These are phyloP conservation scores for Zeuzera pyrina DNA, from an alignment of 2,888 invertebrate species.

Conservation along the genomic window DNA sequence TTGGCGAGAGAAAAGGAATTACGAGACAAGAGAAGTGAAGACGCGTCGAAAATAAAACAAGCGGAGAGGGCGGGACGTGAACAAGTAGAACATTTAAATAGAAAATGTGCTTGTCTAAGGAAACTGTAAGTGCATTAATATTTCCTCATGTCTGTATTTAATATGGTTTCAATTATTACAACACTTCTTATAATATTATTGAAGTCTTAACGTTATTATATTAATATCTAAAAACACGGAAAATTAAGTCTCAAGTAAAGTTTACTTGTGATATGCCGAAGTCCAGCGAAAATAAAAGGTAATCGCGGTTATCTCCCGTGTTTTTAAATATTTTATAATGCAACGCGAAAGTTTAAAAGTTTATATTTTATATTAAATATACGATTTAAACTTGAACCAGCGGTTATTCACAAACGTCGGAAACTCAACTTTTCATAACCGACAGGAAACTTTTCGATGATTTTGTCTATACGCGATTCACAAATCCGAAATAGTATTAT, in stretches of 20 bases:
- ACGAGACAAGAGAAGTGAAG: conserved; percentile 52
- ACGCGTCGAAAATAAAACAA: conserved; percentile 47
- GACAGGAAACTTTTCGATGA: too few relatives aligned
- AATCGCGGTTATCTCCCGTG: too few relatives aligned
- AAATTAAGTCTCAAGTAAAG: neutral
- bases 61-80: conserved; percentile 64
- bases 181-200: neutral
- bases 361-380: too few relatives aligned
- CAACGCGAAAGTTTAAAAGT: too few relatives aligned
- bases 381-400: too few relatives aligned
- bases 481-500: too few relatives aligned
- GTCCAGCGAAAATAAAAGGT: too few relatives aligned
- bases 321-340: too few relatives aligned
- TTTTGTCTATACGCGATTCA: too few relatives aligned
- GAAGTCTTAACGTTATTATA: too few relatives aligned
- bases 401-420: too few relatives aligned
- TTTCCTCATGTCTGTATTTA: neutral
- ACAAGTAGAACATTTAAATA: conserved; percentile 73
- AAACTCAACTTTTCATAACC: too few relatives aligned
- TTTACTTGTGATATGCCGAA: conserved; percentile 2
- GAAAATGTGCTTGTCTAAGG: conserved; percentile 74
- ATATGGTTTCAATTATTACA: neutral
- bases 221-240: neutral
- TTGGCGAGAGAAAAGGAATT: conserved; percentile 55
- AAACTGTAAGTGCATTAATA: conserved; percentile 70